Evolutionary conservation across 2,797 vertebrate species (phyloP), one percentile per base, ranked within the genome.

Genomic region (Zenarchopterus dispar): DNA sequence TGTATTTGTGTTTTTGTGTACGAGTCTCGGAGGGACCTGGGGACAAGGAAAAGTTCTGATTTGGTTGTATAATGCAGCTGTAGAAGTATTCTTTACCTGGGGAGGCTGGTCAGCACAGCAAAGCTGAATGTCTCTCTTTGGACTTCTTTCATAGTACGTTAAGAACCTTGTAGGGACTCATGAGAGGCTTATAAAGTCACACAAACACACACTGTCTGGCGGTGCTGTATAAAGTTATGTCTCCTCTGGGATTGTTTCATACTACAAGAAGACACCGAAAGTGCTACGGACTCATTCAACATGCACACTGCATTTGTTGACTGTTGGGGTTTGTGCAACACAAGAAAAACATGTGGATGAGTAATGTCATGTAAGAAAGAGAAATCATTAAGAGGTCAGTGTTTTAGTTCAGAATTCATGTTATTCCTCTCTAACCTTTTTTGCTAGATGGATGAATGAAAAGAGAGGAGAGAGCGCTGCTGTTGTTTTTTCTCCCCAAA

Each of bases 231-330:
- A 73, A 81, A 84, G 53, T 77, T 7, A 84, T 77, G 49, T 66
- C 54, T 77, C 89, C 77, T 70, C 36, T 66, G 86, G 84, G 88
- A 72, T 73, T 70, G 58, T 80, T 85, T 84, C 74, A 59, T 57
- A 41, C 64, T 69, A 72, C 75, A 68, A 50, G 81, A 68, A 72
- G 68, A 77, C 60, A 66, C 31, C 73, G 69, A 68, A 77, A 72
- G 33, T 76, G 58, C 68, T 33, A 62, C 49, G 56, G 72, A 61
- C 55, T 81, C 73, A 75, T 82, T 84, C 82, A 77, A 77, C 36
- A 52, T 65, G 78, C 76, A 82, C 75, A 68, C 49, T 39, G 73
- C 44, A 66, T 75, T 62, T 39, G 46, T 55, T 81, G 66, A 75
- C 68, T 53, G 19, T 8, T 65, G 65, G 36, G 23, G 52, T 41